These are phyloP conservation scores for Eristalis tenax DNA, from an alignment of 2,888 invertebrate genomes.

Conservation along the genomic window DNA sequence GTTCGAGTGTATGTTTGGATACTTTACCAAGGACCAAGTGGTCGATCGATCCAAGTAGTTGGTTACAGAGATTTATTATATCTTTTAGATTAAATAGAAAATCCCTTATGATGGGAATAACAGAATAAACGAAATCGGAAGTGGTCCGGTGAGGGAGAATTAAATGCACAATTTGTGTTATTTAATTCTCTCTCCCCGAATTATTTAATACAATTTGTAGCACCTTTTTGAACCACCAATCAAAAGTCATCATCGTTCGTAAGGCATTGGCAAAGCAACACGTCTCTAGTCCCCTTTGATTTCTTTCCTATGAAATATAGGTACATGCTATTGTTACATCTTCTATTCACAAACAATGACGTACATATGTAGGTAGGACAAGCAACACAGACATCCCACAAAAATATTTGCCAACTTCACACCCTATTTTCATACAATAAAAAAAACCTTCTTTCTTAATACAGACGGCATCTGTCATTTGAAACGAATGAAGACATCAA, in stretches of 20 bases:
- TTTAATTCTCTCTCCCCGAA: background rate
- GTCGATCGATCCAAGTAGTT: conserved; percentile 41
- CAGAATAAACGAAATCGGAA: conserved; percentile 28
- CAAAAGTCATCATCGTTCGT: conserved; percentile 29
- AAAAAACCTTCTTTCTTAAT: conserved; percentile 37
- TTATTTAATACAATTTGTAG: conserved; percentile 21
- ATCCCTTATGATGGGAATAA: conserved; percentile 5
- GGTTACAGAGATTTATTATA: conserved; percentile 40
- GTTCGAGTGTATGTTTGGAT: conserved; percentile 37
- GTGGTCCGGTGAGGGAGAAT: conserved; percentile 17
- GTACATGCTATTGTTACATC: background rate
- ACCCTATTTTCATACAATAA: conserved; percentile 25
- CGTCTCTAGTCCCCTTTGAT: background rate
- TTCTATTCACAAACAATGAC: background rate
- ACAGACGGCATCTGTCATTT: conserved; percentile 1
- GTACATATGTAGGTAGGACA: background rate
- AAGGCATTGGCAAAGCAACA: background rate
- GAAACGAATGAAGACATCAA: background rate
- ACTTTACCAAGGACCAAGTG: conserved; percentile 3
- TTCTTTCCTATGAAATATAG: background rate
- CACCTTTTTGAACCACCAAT: conserved; percentile 61
- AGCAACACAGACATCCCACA: conserved; percentile 61
- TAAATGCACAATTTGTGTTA: conserved; percentile 47
- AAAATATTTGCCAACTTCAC: conserved; percentile 68
- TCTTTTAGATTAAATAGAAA: conserved; percentile 37